Conservation (phyloP, 2,888 invertebrate genomes). For the Cosmopolites sordidus region DNA sequence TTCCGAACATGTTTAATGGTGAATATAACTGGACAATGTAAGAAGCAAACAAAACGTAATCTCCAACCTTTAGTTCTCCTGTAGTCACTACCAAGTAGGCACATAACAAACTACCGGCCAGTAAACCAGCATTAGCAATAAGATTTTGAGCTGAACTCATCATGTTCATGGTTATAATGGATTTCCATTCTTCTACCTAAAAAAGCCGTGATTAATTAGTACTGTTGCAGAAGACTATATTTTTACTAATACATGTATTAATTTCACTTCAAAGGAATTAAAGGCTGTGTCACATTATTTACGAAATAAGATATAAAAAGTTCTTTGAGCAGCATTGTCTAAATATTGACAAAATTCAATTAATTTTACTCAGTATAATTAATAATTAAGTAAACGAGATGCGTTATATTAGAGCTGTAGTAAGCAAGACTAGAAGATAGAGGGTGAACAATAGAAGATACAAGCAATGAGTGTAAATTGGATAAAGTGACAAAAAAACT, state of each 20-base stretch:
- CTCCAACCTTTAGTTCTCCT: conserved; percentile 76
- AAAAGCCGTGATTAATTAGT: background rate
- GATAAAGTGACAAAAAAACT: no score
- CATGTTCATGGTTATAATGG: conserved; percentile 79
- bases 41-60: conserved; percentile 92
- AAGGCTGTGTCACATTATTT: no score
- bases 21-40: conserved; percentile 93
- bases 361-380: no score
- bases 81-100: conserved; percentile 76
- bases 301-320: no score
- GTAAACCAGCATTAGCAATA: conserved; percentile 78
- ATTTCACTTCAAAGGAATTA: background rate
- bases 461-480: no score
- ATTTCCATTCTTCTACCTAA: conserved; percentile 76
- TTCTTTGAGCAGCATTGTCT: no score
- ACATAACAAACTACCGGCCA: conserved; percentile 84
- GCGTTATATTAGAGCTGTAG: no score
- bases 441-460: no score
- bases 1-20: conserved; percentile 97
- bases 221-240: background rate
- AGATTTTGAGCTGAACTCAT: conserved; percentile 89
- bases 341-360: no score
- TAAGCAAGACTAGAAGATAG: no score
- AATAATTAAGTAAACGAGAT: no score
- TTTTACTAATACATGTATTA: background rate